Conservation (phyloP, 2,113 vertebrate species). For the Oreochromis niloticus region DNA sequence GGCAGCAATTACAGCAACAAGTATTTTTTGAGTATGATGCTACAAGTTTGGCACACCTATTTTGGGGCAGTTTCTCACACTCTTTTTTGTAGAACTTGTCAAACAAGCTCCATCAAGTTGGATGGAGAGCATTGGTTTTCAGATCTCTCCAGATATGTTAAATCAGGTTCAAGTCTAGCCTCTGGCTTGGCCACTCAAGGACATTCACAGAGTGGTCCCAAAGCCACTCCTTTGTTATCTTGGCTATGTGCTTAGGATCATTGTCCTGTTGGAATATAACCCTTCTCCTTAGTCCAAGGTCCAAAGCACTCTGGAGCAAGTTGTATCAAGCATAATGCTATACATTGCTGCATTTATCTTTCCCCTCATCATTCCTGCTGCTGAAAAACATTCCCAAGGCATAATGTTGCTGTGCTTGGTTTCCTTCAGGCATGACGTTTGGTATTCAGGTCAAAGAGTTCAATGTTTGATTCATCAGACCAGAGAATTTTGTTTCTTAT, state of each 20-base stretch:
- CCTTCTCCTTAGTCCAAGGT: not conserved
- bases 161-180: not conserved
- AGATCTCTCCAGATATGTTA: not conserved
- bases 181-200: not conserved
- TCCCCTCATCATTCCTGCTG: not conserved
- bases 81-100: not conserved
- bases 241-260: not conserved
- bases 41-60: not conserved
- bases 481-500: not conserved
- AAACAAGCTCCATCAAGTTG: not conserved
- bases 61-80: not conserved
- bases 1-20: not conserved
- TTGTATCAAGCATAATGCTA: not conserved
- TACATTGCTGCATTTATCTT: not conserved
- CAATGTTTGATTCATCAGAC: not conserved
- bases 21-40: not conserved
- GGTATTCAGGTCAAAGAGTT: not conserved
- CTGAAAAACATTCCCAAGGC: not conserved
- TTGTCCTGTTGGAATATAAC: not conserved
- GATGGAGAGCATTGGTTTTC: not conserved
- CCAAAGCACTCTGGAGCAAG: not conserved
- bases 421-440: not conserved
- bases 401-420: not conserved
- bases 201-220: not conserved
- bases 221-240: not conserved